Evolutionary conservation across 2,888 invertebrate species (phyloP), one percentile per base, ranked within the genome.

Genomic region (Mesorhabditis spiculigera): DNA sequence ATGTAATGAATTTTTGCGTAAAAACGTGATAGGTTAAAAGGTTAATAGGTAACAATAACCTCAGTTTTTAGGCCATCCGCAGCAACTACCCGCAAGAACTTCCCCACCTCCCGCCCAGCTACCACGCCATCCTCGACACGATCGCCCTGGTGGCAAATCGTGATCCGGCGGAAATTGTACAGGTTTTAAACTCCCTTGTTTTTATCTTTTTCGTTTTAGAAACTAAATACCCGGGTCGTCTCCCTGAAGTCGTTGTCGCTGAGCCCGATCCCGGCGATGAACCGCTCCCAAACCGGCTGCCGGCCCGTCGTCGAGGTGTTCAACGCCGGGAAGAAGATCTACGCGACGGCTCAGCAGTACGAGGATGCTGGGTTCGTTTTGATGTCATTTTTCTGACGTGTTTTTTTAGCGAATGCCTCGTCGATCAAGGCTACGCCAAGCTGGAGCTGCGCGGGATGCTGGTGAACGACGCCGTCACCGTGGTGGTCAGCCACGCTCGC

Each of bases 231-330:
- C 85, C 91, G 91, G 82, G 92, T 93, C 5, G 90, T 95, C 4
- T 91, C 91, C n/a, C 87, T 96, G 73, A 90, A 92, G 63, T 91
- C 92, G 5, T 85, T 96, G 8, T 90, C 91, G 16, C 90, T 96
- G 82, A 91, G 92, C 80, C 95, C 95, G 0, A 91, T 72, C 45
- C 96, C 96, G 4, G 88, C 94, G 28, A 96, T 95, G 88, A 96
- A 94, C 8, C 65, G 74, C 13, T 45, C 67, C 28, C 70, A 93
- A 78, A 95, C 94, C 87, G 96, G 96, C 0, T 95, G 95, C 86
- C 90, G 95, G 72, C 94, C 95, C 5, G 95, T 92, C 87, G 90
- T 94, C 69, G 95, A 96, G 87, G 90, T 96, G 43, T 94, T 91
- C 87, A 92, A 92, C 85, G 94, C 93, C 6, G 71, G 68, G 16